Evolutionary conservation across 2,888 invertebrate species (phyloP).

Genomic region (Tricholauxania praeusta): DNA sequence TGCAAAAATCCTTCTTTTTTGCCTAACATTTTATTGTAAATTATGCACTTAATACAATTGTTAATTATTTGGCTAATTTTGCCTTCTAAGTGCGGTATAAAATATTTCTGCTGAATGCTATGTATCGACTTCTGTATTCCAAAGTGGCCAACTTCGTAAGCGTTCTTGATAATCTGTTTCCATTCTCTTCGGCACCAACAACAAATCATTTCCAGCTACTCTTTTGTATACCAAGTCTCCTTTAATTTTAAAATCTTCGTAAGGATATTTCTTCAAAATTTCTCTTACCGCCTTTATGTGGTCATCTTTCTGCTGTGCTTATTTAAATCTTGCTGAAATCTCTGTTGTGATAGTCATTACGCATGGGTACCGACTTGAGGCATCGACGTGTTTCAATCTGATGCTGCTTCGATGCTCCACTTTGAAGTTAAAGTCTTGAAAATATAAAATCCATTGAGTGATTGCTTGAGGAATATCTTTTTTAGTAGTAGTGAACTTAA

Average conservation of each 20-base stretch:
- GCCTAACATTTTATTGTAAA: slow-evolving; percentile 48
- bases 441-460: slow-evolving; percentile 47
- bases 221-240: slow-evolving; percentile 17
- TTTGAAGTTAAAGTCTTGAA: slow-evolving; percentile 45
- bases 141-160: slow-evolving; percentile 41
- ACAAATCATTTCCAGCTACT: slow-evolving; percentile 23
- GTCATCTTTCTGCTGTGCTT: slow-evolving; percentile 29
- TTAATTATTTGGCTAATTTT: slow-evolving; percentile 30
- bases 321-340: too few species aligned
- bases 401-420: slow-evolving; percentile 49
- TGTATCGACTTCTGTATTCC: slow-evolving; percentile 32
- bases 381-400: slow-evolving; percentile 31
- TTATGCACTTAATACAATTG: slow-evolving; percentile 40
- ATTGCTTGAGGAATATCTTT: slow-evolving; percentile 46
- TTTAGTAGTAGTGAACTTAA: slow-evolving; percentile 43
- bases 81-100: slow-evolving; percentile 38
- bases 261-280: slow-evolving; percentile 29
- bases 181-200: slow-evolving; percentile 40
- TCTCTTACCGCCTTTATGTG: slow-evolving; percentile 35
- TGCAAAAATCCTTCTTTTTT: slow-evolving; percentile 58
- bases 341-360: too few species aligned
- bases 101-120: slow-evolving; percentile 35
- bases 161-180: slow-evolving; percentile 31
- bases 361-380: too few species aligned
- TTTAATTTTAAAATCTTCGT: slow-evolving; percentile 32